phyloP scores from a whole-genome alignment of 2,797 vertebrate genomes.

The Lemur catta region DNA sequence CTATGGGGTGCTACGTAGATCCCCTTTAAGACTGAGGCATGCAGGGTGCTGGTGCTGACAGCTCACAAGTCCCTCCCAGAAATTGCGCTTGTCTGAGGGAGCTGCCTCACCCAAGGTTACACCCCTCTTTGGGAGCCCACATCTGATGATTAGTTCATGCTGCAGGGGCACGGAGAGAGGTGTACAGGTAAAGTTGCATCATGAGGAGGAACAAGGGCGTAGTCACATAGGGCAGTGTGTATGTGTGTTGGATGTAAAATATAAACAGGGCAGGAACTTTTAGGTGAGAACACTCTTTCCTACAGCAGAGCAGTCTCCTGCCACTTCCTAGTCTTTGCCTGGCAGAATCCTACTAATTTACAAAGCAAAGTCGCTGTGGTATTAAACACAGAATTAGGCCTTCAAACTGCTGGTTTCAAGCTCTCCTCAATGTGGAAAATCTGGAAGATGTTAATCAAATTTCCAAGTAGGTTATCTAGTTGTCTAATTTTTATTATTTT shows the following conservation, averaged over 20 bases:
- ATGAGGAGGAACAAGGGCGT: not conserved
- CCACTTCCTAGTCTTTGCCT: not conserved
- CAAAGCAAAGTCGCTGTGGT: slow-evolving; percentile 27
- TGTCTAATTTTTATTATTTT: not conserved
- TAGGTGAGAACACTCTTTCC: not conserved
- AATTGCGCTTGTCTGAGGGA: not conserved
- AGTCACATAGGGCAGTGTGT: not conserved
- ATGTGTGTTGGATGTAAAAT: not conserved
- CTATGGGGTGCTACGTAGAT: not conserved
- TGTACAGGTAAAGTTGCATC: accelerated
- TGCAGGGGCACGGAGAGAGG: not conserved
- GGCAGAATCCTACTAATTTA: not conserved
- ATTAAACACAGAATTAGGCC: slow-evolving; percentile 20
- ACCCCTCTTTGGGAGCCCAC: not conserved
- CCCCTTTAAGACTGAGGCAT: not conserved
- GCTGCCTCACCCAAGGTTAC: not conserved
- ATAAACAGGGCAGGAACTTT: not conserved
- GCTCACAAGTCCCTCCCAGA: not conserved
- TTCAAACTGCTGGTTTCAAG: not conserved
- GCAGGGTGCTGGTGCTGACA: not conserved
- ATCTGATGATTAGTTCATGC: not conserved
- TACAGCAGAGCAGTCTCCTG: not conserved
- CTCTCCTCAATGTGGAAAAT: not conserved
- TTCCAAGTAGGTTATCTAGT: not conserved
- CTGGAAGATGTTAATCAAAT: slow-evolving; percentile 39